Conservation (phyloP, 2,797 vertebrate species). For the Sternarchorhynchus goeldii region DNA sequence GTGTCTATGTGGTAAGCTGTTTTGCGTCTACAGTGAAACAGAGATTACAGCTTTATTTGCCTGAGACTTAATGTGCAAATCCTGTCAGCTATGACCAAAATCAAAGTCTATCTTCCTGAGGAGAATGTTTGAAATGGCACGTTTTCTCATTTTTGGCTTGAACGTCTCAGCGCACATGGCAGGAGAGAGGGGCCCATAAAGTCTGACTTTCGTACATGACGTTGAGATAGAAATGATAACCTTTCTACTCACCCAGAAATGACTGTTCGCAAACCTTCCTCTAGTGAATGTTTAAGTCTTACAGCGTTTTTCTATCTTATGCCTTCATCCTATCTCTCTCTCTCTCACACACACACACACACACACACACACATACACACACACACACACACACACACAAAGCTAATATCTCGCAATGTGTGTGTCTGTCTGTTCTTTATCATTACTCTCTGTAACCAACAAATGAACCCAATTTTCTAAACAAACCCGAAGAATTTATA, state of each 20-base stretch:
- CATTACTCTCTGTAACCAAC: too few relatives aligned
- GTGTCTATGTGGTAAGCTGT: constrained; percentile 29
- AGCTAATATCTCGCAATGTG: too few relatives aligned
- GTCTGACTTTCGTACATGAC: not conserved
- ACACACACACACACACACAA: not conserved
- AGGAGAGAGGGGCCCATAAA: not conserved
- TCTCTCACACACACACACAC: not conserved
- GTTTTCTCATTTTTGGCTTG: not conserved
- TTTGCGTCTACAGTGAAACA: constrained; percentile 38
- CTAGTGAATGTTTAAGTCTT: not conserved
- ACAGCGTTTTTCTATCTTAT: not conserved
- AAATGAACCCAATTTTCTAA: too few relatives aligned
- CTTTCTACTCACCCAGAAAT: not conserved
- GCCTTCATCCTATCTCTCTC: not conserved
- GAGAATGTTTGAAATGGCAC: constrained; percentile 5
- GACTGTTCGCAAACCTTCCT: not conserved
- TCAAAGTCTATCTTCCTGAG: constrained; percentile 18
- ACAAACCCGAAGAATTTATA: too few relatives aligned
- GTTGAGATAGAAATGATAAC: not conserved
- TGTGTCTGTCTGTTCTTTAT: not conserved
- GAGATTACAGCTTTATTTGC: constrained; percentile 37
- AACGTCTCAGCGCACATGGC: not conserved
- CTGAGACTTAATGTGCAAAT: constrained; percentile 33
- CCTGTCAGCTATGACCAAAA: constrained; percentile 36
- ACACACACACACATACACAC: not conserved